Evolutionary conservation across 2,797 vertebrate genomes (phyloP).

Genomic region (Poeciliopsis infans): DNA sequence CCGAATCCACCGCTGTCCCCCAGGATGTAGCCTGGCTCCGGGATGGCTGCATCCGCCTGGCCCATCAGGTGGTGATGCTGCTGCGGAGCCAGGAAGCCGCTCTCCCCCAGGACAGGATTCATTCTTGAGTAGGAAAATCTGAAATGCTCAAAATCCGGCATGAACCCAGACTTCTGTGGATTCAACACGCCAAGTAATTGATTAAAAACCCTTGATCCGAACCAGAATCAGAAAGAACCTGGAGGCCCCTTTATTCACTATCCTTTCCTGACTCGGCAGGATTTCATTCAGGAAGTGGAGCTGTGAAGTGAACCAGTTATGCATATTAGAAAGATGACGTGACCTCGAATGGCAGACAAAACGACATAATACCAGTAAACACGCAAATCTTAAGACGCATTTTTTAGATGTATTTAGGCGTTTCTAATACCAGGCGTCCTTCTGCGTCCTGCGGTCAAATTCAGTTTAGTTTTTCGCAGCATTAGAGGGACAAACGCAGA

Average conservation of each 20-base stretch:
- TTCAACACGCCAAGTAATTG: slow-evolving; percentile 34
- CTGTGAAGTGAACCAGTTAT: background rate
- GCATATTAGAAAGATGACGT: slow-evolving; percentile 8
- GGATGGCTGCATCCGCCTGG: slow-evolving; percentile 61
- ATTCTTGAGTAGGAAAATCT: slow-evolving; percentile 82
- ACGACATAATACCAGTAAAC: background rate
- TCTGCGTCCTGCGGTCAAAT: slow-evolving; percentile 21
- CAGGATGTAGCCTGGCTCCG: slow-evolving; percentile 68
- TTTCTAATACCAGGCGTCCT: background rate
- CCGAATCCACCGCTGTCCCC: slow-evolving; percentile 68
- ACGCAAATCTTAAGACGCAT: rapidly evolving
- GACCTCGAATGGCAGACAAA: slow-evolving; percentile 13
- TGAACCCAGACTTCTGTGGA: slow-evolving; percentile 67
- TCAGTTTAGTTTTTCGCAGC: slow-evolving; percentile 36
- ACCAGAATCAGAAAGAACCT: background rate
- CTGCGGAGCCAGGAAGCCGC: slow-evolving; percentile 79
- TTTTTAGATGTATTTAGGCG: background rate
- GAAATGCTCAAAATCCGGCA: slow-evolving; percentile 84
- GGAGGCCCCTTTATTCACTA: background rate
- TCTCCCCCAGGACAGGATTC: slow-evolving; percentile 89
- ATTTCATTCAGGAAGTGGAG: slow-evolving; percentile 16
- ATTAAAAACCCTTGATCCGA: background rate
- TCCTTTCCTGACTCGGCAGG: slow-evolving; percentile 6
- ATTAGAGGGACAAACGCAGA: background rate
- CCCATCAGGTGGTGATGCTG: slow-evolving; percentile 63